These are phyloP conservation scores for Eupithecia insigniata DNA, from an alignment of 2,888 invertebrate species.

Conservation along the genomic window DNA sequence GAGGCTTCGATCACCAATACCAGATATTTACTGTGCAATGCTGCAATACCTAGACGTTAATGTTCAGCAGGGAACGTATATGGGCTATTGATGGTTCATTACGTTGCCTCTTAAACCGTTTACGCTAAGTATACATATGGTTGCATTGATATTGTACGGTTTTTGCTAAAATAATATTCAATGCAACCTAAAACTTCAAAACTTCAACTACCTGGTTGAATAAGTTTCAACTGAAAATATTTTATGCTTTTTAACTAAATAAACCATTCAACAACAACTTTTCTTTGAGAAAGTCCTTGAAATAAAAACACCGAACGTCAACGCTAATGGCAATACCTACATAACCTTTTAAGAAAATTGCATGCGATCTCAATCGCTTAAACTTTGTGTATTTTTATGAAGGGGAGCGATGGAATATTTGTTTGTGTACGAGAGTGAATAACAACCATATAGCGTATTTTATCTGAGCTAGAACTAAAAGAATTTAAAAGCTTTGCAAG, in stretches of 20 bases:
- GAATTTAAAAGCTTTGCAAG: not conserved
- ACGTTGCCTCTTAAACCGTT: too few relatives aligned
- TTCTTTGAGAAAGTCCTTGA: not conserved
- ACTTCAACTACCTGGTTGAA: not conserved
- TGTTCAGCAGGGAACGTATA: too few relatives aligned
- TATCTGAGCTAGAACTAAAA: not conserved
- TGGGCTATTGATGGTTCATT: too few relatives aligned
- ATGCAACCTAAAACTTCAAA: too few relatives aligned
- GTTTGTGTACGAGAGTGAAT: constrained; percentile 9
- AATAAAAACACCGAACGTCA: constrained; percentile 14
- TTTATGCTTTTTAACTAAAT: not conserved
- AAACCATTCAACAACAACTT: not conserved
- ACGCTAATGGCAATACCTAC: constrained; percentile 13
- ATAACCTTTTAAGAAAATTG: constrained; percentile 41
- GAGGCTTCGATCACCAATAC: too few relatives aligned
- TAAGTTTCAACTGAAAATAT: not conserved
- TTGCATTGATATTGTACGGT: too few relatives aligned
- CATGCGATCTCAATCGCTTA: constrained; percentile 20
- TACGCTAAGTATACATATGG: too few relatives aligned
- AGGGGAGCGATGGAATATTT: constrained; percentile 4
- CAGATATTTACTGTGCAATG: too few relatives aligned
- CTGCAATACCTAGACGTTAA: too few relatives aligned
- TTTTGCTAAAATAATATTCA: too few relatives aligned
- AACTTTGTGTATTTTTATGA: constrained; percentile 28
- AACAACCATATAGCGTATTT: not conserved